Evolutionary conservation across 2,113 vertebrate genomes (phyloP).

Genomic region (Tylochromis polylepis): DNA sequence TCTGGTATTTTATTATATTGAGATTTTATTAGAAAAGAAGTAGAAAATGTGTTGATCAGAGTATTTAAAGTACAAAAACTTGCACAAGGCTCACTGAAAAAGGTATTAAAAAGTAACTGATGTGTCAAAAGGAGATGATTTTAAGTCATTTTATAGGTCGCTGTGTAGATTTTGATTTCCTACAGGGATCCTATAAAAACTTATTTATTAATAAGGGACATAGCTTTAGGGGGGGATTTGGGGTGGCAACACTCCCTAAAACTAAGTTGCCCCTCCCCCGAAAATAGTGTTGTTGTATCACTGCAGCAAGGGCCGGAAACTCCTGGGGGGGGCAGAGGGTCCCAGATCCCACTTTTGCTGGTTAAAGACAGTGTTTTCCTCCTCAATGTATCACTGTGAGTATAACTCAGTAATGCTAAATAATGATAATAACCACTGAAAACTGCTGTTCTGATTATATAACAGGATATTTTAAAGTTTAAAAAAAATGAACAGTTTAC

Average conservation of each 20-base stretch:
- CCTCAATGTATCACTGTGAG: background rate
- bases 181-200: background rate
- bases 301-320: background rate
- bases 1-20: background rate
- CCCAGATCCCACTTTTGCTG: background rate
- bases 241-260: background rate
- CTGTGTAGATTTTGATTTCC: background rate
- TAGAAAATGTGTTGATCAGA: background rate
- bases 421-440: background rate
- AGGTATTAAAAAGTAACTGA: background rate
- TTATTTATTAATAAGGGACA: background rate
- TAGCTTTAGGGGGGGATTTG: background rate
- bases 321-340: background rate
- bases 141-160: fast-evolving
- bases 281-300: background rate
- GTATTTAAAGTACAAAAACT: background rate
- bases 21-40: background rate
- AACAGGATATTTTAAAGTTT: background rate
- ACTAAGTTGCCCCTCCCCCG: background rate
- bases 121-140: background rate
- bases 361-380: background rate
- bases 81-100: fast-evolving
- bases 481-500: background rate
- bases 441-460: background rate
- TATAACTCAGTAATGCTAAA: background rate